These are phyloP conservation scores for Montifringilla adamsi DNA, from an alignment of 2,113 vertebrate genomes.

Conservation along the genomic window DNA sequence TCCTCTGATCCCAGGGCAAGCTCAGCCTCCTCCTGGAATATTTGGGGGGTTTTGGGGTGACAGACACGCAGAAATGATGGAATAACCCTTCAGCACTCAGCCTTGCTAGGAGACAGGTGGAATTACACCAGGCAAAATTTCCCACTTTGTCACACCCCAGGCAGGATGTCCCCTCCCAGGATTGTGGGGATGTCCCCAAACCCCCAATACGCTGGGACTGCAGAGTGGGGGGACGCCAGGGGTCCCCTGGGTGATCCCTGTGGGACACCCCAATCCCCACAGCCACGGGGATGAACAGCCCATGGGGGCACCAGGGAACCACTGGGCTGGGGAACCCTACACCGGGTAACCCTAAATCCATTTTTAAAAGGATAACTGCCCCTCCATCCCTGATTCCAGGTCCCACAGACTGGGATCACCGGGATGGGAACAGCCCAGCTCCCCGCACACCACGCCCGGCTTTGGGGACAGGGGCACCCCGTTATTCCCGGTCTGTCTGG, in stretches of 20 bases:
- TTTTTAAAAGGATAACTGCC: accelerated
- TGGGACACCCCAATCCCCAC: too few relatives aligned
- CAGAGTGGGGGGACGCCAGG: too few relatives aligned
- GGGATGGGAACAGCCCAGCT: background rate
- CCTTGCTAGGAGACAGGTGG: accelerated
- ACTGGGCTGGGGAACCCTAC: accelerated
- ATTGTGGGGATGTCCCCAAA: background rate
- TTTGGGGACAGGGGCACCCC: background rate
- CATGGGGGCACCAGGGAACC: background rate
- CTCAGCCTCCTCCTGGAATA: too few relatives aligned
- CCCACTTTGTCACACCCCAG: background rate
- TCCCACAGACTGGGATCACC: accelerated
- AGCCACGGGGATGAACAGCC: background rate
- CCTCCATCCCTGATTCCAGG: background rate
- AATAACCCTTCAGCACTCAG: background rate
- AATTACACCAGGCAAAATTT: background rate
- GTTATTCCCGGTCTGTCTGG: accelerated
- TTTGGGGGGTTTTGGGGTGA: background rate
- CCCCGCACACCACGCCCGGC: background rate
- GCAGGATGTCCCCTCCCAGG: background rate
- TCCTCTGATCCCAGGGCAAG: accelerated
- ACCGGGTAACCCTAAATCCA: accelerated
- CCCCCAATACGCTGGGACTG: accelerated
- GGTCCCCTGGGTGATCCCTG: background rate
- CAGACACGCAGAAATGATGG: background rate